Evolutionary conservation across 2,888 invertebrate species (phyloP).

Genomic region (Metallyticus violacea): DNA sequence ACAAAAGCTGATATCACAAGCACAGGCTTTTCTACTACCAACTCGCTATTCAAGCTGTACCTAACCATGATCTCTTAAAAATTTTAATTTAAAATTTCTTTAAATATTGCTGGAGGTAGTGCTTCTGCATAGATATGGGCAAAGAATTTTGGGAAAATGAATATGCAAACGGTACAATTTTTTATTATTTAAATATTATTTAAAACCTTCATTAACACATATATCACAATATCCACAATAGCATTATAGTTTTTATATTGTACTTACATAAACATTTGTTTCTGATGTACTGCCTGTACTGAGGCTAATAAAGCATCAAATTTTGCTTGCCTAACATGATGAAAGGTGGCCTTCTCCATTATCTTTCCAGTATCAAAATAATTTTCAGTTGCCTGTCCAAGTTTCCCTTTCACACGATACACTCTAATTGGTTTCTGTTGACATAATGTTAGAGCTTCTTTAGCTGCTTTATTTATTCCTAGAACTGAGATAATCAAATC

Average conservation of each 20-base stretch:
- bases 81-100: too few species aligned
- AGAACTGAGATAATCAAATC: slow-evolving; percentile 53
- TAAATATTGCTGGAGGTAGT: too few species aligned
- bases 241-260: neutral
- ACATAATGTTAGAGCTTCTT: slow-evolving; percentile 55
- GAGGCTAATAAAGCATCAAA: slow-evolving; percentile 73
- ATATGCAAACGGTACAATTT: too few species aligned
- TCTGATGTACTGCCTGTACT: slow-evolving; percentile 83
- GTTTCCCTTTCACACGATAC: slow-evolving; percentile 69
- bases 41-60: too few species aligned
- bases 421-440: slow-evolving; percentile 62
- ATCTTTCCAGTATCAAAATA: slow-evolving; percentile 69
- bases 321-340: slow-evolving; percentile 64
- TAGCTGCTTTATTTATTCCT: slow-evolving; percentile 68
- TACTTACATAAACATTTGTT: slow-evolving; percentile 79
- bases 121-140: too few species aligned
- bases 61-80: too few species aligned
- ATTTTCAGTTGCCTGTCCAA: slow-evolving; percentile 75
- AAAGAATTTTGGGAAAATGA: too few species aligned
- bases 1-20: too few species aligned
- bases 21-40: too few species aligned
- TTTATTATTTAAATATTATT: neutral
- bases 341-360: slow-evolving; percentile 65
- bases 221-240: neutral
- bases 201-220: neutral